Evolutionary conservation across 1,140 invertebrate species (phyloP).

Genomic region (Camponotus pennsylvanicus): DNA sequence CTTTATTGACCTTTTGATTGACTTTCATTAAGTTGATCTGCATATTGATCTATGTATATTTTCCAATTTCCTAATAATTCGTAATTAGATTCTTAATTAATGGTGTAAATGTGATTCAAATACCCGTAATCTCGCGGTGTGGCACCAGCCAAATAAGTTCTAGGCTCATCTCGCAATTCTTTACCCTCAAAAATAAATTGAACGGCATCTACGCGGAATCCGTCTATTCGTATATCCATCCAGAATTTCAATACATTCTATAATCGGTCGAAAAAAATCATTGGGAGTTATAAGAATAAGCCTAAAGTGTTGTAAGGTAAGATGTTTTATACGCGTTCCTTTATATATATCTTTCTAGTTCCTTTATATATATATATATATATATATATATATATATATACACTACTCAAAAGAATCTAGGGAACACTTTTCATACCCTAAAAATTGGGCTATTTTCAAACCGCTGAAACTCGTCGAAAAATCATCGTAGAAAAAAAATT

Average conservation of each 20-base stretch:
- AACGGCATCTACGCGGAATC: constrained; percentile 91
- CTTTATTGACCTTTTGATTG: constrained; percentile 74
- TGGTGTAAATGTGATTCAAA: constrained; percentile 89
- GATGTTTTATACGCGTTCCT: background rate
- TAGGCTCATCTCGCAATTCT: constrained; percentile 87
- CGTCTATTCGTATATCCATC: constrained; percentile 91
- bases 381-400: too few relatives aligned
- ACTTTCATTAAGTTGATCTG: constrained; percentile 80
- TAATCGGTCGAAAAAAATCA: constrained; percentile 58
- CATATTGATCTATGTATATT: constrained; percentile 88
- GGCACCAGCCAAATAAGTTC: constrained; percentile 81
- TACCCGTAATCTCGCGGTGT: constrained; percentile 81
- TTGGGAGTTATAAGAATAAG: background rate
- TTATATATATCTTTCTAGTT: background rate
- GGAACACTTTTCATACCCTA: too few relatives aligned
- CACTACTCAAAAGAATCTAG: too few relatives aligned
- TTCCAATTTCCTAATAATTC: constrained; percentile 89
- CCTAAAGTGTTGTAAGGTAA: background rate
- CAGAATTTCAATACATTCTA: constrained; percentile 91
- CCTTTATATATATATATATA: too few relatives aligned
- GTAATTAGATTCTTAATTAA: constrained; percentile 87
- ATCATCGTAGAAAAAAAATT: too few relatives aligned
- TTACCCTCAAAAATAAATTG: constrained; percentile 87
- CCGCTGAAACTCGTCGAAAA: too few relatives aligned
- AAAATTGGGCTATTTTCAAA: too few relatives aligned